phyloP scores from a whole-genome alignment of 2,888 invertebrate species.

The Limnephilus lunatus region DNA sequence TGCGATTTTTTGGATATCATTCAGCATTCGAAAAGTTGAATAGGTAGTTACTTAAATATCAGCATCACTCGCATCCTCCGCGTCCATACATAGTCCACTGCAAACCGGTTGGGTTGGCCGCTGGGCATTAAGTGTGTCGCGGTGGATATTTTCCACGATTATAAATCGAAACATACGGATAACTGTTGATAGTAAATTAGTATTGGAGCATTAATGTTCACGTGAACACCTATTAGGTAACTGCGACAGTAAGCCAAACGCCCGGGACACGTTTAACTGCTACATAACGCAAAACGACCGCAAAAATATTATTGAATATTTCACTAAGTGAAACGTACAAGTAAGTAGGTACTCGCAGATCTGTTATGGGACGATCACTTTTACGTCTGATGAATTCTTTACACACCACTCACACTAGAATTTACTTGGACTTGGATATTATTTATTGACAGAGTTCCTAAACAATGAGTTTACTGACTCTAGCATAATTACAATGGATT shows the following conservation, averaged over 20 bases:
- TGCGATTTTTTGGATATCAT: not conserved
- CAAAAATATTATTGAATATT: not conserved
- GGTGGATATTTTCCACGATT: not conserved
- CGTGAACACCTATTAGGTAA: constrained; percentile 1
- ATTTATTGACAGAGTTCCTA: no score
- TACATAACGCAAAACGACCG: not conserved
- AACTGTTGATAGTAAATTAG: constrained; percentile 9
- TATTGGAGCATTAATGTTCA: constrained; percentile 19
- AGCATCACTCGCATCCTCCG: not conserved
- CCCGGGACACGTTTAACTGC: not conserved
- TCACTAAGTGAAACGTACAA: not conserved
- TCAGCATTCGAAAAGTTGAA: not conserved
- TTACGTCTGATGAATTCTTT: not conserved
- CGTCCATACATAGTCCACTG: not conserved
- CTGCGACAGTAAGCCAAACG: not conserved
- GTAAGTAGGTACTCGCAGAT: no score
- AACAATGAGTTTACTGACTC: no score
- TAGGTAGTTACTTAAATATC: not conserved
- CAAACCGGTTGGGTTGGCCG: constrained; percentile 28
- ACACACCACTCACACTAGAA: not conserved
- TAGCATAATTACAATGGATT: no score
- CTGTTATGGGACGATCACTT: not conserved
- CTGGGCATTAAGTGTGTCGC: constrained; percentile 25
- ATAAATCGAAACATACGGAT: constrained; percentile 24
- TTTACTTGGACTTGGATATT: no score